Evolutionary conservation across 2,888 invertebrate species (phyloP), one percentile per base, ranked within the genome.

Genomic region (Ectemnius cavifrons): DNA sequence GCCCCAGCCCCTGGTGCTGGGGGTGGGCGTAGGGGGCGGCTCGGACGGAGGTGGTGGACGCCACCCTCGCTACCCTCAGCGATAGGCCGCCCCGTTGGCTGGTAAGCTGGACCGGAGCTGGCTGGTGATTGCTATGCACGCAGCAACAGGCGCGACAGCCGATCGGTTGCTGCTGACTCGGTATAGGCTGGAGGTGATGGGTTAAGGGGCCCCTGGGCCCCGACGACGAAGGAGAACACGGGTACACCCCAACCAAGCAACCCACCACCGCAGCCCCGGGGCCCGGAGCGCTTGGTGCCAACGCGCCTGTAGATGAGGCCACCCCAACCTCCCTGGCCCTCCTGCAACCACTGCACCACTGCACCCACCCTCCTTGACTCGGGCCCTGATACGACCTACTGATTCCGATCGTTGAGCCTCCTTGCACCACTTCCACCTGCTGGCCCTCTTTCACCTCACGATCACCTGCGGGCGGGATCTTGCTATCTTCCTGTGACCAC

Each of bases 21-120:
- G 90, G 88, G 86, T 91, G 90, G 88, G 90, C 89, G 91, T 91
- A 91, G 89, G 91, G 91, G 88, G 89, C 89, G 85, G 90, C 89
- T 87, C 91, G 91, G 89, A 90, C 90, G 89, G 91, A 91, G 90
- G 91, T 91, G 90, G 91, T 90, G 90, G 91, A 90, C 90, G 91
- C 91, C 91, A 91, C 91, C 90, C 91, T 91, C 89, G 91, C 91
- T 86, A 91, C 91, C 89, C 91, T 89, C 88, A 91, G 87, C 86
- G 91, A 90, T 84, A 91, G 87, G 83, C 90, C 91, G 85, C 89
- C 87, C 83, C 91, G 90, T 83, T 90, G 90, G 80, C 89, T 90
- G 81, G 88, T 88, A 74, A 91, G 89, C 83, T 90, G 91, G 74
- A 91, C 89, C 80, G 89, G 80, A 70, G 87, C 65, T 75, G 87